Evolutionary conservation across 2,797 vertebrate species (phyloP).

Genomic region (Pseudomugil tenellus): DNA sequence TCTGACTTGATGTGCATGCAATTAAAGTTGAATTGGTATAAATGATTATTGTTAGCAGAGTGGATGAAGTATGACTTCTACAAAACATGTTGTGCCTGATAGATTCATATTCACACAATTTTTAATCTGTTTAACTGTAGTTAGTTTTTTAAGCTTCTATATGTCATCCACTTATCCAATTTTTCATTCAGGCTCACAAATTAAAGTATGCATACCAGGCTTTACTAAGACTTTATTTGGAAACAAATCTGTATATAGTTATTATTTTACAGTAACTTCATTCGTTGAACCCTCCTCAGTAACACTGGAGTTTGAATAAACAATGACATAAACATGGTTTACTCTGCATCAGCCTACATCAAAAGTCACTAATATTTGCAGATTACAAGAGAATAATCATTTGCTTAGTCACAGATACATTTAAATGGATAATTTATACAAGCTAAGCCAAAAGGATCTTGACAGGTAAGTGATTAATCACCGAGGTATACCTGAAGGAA

Average conservation of each 20-base stretch:
- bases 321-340: neutral
- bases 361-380: neutral
- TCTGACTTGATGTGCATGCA: conserved; percentile 47
- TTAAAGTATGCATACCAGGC: conserved; percentile 6
- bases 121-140: conserved; percentile 11
- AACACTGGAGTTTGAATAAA: neutral
- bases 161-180: neutral
- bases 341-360: neutral
- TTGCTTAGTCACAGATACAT: neutral
- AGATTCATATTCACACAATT: conserved; percentile 35
- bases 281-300: neutral
- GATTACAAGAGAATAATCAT: conserved; percentile 7
- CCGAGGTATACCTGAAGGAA: conserved; percentile 30
- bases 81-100: conserved; percentile 29
- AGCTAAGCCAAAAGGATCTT: conserved; percentile 11
- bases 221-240: conserved; percentile 38
- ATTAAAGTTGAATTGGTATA: conserved; percentile 38
- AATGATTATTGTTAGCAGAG: conserved; percentile 41
- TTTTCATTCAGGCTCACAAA: conserved; percentile 21
- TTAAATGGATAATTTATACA: neutral
- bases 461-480: conserved; percentile 19
- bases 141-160: neutral
- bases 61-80: conserved; percentile 56
- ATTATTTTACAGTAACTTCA: neutral
- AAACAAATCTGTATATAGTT: neutral